phyloP scores from a whole-genome alignment of 2,797 vertebrate genomes.

The Botia kubotai region DNA sequence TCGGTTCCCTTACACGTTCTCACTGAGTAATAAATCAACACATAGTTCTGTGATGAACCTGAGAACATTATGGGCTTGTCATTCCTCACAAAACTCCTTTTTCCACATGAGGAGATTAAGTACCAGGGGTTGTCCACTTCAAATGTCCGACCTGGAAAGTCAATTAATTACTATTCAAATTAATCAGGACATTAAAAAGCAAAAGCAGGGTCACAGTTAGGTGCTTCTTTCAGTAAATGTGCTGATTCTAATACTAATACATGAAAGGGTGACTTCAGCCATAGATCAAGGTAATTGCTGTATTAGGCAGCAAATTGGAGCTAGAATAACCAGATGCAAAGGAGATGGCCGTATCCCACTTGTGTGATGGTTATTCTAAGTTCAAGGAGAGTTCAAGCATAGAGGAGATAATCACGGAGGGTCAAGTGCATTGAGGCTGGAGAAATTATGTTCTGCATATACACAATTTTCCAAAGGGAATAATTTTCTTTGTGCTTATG shows the following conservation, averaged over 20 bases:
- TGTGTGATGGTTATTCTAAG: constrained; percentile 85
- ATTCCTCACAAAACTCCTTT: constrained; percentile 34
- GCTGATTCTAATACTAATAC: constrained; percentile 87
- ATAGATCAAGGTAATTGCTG: constrained; percentile 94
- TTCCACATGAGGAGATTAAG: constrained; percentile 44
- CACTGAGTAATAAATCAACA: constrained; percentile 18
- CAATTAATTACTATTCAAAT: constrained; percentile 76
- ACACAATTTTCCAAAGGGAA: constrained; percentile 91
- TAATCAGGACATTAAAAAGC: constrained; percentile 86
- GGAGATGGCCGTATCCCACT: constrained; percentile 86
- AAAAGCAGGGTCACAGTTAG: constrained; percentile 82
- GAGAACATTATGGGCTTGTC: constrained; percentile 43
- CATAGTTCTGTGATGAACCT: constrained; percentile 32
- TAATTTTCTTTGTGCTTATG: constrained; percentile 93
- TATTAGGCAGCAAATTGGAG: constrained; percentile 94
- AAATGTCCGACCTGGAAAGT: constrained; percentile 40
- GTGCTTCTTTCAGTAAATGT: constrained; percentile 80
- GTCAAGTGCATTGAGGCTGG: constrained; percentile 84
- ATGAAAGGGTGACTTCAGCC: constrained; percentile 83
- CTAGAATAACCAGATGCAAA: constrained; percentile 98
- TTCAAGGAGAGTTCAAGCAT: constrained; percentile 99
- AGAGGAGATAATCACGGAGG: constrained; percentile 84
- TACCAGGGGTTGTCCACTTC: constrained; percentile 40
- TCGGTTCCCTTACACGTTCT: neutral
- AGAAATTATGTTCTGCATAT: constrained; percentile 94